phyloP scores from a whole-genome alignment of 2,888 invertebrate species.

The Neoascia interrupta region DNA sequence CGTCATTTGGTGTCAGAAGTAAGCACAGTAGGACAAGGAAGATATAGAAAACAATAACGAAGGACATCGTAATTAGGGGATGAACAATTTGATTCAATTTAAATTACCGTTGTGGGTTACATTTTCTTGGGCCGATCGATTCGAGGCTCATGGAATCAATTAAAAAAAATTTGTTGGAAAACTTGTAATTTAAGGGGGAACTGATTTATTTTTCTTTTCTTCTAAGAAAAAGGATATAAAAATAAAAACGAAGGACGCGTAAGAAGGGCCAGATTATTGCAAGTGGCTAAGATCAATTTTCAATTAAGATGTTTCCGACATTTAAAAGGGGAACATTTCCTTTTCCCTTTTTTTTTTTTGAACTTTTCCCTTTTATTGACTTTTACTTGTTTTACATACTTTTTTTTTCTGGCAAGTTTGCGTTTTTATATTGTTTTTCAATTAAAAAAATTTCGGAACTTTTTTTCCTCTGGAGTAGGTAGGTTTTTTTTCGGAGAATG shows the following conservation, averaged over 20 bases:
- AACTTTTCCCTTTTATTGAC: too few species aligned
- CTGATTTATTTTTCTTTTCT: background rate
- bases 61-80: slow-evolving; percentile 52
- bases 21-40: too few species aligned
- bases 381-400: slow-evolving; percentile 15
- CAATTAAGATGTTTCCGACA: slow-evolving; percentile 27
- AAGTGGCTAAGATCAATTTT: too few species aligned
- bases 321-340: background rate
- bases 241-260: background rate
- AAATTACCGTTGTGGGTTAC: slow-evolving; percentile 41
- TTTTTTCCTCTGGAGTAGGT: too few species aligned
- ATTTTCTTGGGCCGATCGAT: slow-evolving; percentile 25
- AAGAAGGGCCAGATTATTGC: background rate
- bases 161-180: slow-evolving; percentile 45
- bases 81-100: slow-evolving; percentile 59
- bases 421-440: background rate
- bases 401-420: background rate
- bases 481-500: too few species aligned
- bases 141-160: slow-evolving; percentile 42
- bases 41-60: slow-evolving; percentile 42
- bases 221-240: background rate
- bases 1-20: too few species aligned
- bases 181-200: background rate
- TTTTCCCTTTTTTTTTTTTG: background rate
- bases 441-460: slow-evolving; percentile 7